Evolutionary conservation across 2,113 vertebrate species (phyloP), one percentile per base, ranked within the genome.

Genomic region (Misgurnus mizolepis): DNA sequence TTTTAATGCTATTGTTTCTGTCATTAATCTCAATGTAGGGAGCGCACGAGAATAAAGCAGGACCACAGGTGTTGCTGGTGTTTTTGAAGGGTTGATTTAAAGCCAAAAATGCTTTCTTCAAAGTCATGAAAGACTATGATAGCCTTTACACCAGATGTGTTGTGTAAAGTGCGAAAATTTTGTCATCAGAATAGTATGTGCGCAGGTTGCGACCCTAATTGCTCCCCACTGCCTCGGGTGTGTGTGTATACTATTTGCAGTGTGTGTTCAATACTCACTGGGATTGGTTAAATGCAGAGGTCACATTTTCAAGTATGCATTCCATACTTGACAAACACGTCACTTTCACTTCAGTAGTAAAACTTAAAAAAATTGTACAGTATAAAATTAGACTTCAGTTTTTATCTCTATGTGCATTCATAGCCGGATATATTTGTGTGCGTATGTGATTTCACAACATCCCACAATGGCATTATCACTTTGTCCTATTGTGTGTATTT

Each of bases 61-160:
- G 27, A 2, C 49, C 47, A 70, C 49, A 55, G 14, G 22, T 70
- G 47, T 12, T 53, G 47, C 17, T 70, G 47, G 4, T 39, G 47
- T 70, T 70, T 70, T 70, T 68, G 49, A 68, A 68, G 67, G 43
- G n/a, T 3, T 68, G n/a, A 10, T 68, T 56, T 56, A 14, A 58
- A 72, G 17, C 34, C 70, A 72, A 17, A 18, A 18, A 9, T 56
- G n/a, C 7, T 53, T 55, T 71, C 7, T 58, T 58, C 39, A 58
- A 73, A 22, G 34, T 39, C 70, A 41, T 4, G 8, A 22, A 18
- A 55, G 68, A 53, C 49, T 53, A 17, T 22, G 39, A 22, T 9
- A 43, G 70, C 53, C 43, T 73, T 58, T 73, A 56, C 7, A 12
- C 53, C 34, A 41, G 41, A 43, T 17, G 39, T 58, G 53, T 12